These are phyloP conservation scores for Suricata suricatta DNA, from an alignment of 2,113 vertebrate species.

Conservation along the genomic window DNA sequence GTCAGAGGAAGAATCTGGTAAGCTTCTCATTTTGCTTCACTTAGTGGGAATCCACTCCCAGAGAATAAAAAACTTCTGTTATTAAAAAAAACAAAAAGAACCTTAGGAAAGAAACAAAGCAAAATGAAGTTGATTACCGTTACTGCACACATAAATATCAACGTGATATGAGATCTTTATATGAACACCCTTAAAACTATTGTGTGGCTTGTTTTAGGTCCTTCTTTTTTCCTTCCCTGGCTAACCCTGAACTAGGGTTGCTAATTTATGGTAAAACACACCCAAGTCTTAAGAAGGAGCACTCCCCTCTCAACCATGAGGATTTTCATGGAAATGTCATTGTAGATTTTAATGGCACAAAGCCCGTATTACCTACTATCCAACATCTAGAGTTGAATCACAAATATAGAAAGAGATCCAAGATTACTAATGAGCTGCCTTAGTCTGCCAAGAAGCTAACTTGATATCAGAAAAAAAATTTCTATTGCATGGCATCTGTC, in stretches of 20 bases:
- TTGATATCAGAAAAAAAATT: conserved; percentile 61
- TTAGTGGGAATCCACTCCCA: not conserved
- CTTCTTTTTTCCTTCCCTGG: not conserved
- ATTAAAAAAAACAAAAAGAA: not conserved
- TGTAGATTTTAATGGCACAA: conserved; percentile 57
- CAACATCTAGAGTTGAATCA: conserved; percentile 67
- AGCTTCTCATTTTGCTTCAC: not conserved
- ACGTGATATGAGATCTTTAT: not conserved
- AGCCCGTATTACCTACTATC: conserved; percentile 57
- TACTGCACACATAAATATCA: not conserved
- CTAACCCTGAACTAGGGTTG: not conserved
- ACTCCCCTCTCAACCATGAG: not conserved
- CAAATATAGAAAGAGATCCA: conserved; percentile 67
- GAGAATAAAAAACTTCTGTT: not conserved
- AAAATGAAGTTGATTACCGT: conserved; percentile 7
- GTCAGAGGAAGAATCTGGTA: not conserved
- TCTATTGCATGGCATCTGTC: conserved; percentile 69
- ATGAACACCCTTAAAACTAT: not conserved
- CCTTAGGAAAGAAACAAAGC: not conserved
- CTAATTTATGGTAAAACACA: conserved; percentile 49
- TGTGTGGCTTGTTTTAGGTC: not conserved
- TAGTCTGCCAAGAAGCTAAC: conserved; percentile 70
- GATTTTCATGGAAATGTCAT: conserved; percentile 51
- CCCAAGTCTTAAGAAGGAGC: conserved; percentile 1
- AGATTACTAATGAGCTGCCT: conserved; percentile 67